A percentile compares a stretch with the other conserved stretches of the same genome.
Evolutionary conservation across 2,888 invertebrate species (phyloP).

Genomic region (Alcis repandata): DNA sequence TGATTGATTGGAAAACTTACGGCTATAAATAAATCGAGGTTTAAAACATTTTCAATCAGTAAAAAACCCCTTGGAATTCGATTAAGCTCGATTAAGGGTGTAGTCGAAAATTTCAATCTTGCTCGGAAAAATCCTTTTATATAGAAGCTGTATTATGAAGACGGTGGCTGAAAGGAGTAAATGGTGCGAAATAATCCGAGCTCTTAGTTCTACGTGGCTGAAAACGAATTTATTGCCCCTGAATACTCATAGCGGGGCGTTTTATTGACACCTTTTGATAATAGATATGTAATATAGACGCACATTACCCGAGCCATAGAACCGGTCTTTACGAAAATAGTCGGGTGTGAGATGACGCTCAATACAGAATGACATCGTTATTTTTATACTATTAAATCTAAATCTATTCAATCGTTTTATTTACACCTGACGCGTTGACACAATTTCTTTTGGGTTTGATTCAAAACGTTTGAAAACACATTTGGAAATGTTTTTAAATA

Average conservation of each 20-base stretch:
- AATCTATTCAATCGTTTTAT: neutral
- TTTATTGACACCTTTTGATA: conserved; percentile 77
- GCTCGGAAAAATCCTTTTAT: conserved; percentile 73
- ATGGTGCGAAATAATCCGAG: conserved; percentile 84
- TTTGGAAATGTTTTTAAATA: too few relatives aligned
- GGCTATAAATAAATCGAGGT: conserved; percentile 38
- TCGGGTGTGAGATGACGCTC: conserved; percentile 15
- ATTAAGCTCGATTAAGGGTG: conserved; percentile 67
- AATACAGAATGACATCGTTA: conserved; percentile 4
- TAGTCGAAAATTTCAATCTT: conserved; percentile 76
- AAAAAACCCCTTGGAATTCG: conserved; percentile 65
- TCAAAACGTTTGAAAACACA: too few relatives aligned
- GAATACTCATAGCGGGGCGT: conserved; percentile 71
- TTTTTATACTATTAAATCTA: conserved; percentile 12
- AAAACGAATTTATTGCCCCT: conserved; percentile 83
- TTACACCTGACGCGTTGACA: neutral
- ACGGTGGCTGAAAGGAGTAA: conserved; percentile 82
- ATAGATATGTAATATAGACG: conserved; percentile 37
- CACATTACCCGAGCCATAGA: conserved; percentile 17
- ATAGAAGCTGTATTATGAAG: conserved; percentile 78
- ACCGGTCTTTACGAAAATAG: conserved; percentile 11
- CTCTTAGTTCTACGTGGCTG: conserved; percentile 83
- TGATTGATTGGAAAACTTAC: conserved; percentile 38
- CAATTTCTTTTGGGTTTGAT: neutral
- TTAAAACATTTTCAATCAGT: conserved; percentile 43